A percentile compares a stretch with the other conserved stretches of the same genome.
Conservation (phyloP, 2,113 vertebrate species). For the Ondatra zibethicus region DNA sequence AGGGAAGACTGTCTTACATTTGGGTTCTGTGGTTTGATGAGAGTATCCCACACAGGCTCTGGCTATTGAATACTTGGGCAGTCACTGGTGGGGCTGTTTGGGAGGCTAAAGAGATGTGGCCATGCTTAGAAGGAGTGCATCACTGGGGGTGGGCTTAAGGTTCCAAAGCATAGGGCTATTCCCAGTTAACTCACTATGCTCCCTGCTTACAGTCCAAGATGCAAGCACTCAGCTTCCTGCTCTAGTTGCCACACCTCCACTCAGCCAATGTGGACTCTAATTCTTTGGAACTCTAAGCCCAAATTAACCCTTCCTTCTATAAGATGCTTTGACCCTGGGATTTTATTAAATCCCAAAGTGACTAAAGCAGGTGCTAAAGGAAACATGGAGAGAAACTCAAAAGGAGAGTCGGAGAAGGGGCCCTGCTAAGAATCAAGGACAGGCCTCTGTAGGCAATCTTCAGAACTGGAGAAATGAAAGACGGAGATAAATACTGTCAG, state of each 20-base stretch:
- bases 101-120: neutral
- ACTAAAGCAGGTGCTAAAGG: neutral
- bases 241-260: neutral
- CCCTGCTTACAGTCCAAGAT: neutral
- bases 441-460: neutral
- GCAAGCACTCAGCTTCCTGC: neutral
- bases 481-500: fast-evolving
- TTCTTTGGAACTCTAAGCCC: neutral
- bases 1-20: neutral
- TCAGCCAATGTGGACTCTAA: neutral
- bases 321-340: neutral
- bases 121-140: neutral
- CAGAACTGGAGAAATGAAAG: neutral
- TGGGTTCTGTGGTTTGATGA: neutral
- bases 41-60: neutral
- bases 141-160: neutral
- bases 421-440: neutral
- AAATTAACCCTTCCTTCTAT: neutral
- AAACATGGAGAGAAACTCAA: fast-evolving
- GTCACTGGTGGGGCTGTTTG: neutral
- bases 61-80: neutral
- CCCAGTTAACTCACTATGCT: neutral
- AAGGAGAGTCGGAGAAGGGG: fast-evolving
- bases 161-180: neutral
- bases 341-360: neutral